Evolutionary conservation across 2,888 invertebrate species (phyloP).

Genomic region (Ypsolopha scabrella): DNA sequence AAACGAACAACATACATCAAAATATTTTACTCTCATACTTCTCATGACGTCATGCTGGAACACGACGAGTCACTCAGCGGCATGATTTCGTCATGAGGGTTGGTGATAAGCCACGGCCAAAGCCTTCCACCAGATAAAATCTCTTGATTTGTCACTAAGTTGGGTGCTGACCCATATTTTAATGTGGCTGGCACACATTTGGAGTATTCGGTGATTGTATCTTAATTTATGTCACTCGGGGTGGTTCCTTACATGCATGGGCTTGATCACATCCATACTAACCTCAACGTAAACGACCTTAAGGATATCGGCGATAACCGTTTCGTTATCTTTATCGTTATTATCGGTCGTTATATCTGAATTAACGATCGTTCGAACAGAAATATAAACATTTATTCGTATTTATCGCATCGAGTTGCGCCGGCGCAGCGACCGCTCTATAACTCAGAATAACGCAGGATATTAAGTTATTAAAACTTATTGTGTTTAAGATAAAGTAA

Average conservation of each 20-base stretch:
- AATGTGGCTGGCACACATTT: not conserved
- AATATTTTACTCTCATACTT: too few species aligned
- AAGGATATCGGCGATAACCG: constrained; percentile 24
- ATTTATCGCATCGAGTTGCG: constrained; percentile 40
- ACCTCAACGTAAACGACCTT: constrained; percentile 19
- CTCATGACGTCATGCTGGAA: too few species aligned
- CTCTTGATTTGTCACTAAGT: too few species aligned
- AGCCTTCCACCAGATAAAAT: too few species aligned
- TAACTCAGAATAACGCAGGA: not conserved
- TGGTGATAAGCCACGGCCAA: too few species aligned
- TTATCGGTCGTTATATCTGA: constrained; percentile 61
- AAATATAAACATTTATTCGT: constrained; percentile 55
- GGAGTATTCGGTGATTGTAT: not conserved
- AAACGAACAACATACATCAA: too few species aligned
- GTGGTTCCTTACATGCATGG: not conserved
- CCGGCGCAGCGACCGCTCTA: constrained; percentile 14
- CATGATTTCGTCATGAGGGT: too few species aligned
- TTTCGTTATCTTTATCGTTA: constrained; percentile 59
- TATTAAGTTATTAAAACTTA: constrained; percentile 1
- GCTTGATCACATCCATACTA: constrained; percentile 17
- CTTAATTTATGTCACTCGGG: too few species aligned
- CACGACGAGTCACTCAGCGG: too few species aligned
- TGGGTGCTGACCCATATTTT: too few species aligned
- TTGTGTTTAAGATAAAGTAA: too few species aligned
- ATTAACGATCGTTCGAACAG: constrained; percentile 57